Conservation (phyloP, 2,888 invertebrate species). For the Pachycephus smyrnensis region DNA sequence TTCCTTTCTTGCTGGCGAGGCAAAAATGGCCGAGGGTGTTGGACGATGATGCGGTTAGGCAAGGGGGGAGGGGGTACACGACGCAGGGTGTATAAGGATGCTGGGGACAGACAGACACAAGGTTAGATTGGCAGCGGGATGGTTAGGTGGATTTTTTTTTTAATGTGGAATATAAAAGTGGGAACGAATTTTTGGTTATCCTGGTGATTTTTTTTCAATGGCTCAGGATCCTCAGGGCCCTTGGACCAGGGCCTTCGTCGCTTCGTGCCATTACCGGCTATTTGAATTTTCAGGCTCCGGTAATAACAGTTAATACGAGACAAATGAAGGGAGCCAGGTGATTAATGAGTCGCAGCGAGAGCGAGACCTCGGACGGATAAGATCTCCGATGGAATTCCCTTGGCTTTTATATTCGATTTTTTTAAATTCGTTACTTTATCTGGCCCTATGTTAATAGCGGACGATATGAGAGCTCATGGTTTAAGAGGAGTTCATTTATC, state of each 20-base stretch:
- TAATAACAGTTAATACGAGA: conserved; percentile 61
- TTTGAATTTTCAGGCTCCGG: conserved; percentile 48
- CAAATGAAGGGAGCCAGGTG: conserved; percentile 54
- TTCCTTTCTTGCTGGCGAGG: not conserved
- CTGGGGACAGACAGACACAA: not conserved
- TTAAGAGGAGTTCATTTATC: conserved; percentile 65
- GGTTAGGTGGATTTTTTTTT: not conserved
- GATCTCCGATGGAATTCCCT: conserved; percentile 66
- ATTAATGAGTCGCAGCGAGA: conserved; percentile 62
- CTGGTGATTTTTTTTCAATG: not conserved
- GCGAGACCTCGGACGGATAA: conserved; percentile 63
- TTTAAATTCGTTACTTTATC: conserved; percentile 66
- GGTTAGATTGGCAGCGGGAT: not conserved
- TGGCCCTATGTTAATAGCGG: conserved; percentile 65
- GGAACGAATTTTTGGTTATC: not conserved
- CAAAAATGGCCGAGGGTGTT: not conserved
- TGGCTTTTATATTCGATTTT: conserved; percentile 65
- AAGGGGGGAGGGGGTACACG: too few relatives aligned
- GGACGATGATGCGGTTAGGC: not conserved
- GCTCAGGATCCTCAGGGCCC: not conserved
- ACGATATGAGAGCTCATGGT: conserved; percentile 62
- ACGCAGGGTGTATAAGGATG: not conserved
- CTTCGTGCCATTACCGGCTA: not conserved
- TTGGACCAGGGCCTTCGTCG: not conserved
- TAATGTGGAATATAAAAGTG: not conserved